A percentile compares a stretch with the other conserved stretches of the same genome.
Conservation (phyloP, 1,140 invertebrate genomes). For the Heliothis subflexa region DNA sequence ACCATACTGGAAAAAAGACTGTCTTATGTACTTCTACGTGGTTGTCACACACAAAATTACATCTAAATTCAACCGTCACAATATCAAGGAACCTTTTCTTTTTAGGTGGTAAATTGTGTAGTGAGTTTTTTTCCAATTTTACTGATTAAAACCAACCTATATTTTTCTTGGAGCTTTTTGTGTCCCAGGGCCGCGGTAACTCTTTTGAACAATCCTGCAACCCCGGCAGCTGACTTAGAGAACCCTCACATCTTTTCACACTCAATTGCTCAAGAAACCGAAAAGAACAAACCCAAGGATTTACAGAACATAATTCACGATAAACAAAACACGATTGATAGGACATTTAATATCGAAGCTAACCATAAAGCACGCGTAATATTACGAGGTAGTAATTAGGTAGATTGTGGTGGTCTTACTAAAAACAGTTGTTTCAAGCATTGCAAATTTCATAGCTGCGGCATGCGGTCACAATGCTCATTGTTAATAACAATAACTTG, state of each 20-base stretch:
- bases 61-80: too few relatives aligned
- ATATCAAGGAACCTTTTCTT: too few relatives aligned
- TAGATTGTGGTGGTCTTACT: slow-evolving; percentile 31
- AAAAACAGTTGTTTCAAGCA: slow-evolving; percentile 53
- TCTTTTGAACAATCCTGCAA: too few relatives aligned
- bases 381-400: slow-evolving; percentile 14
- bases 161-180: too few relatives aligned
- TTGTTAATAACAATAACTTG: slow-evolving; percentile 56
- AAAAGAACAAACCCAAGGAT: slow-evolving; percentile 14
- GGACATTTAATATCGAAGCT: background rate
- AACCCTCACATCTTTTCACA: background rate
- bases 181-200: too few relatives aligned
- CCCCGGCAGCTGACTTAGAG: too few relatives aligned
- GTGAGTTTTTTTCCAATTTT: too few relatives aligned
- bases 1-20: background rate
- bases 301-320: background rate
- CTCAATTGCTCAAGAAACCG: background rate
- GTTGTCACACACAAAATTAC: too few relatives aligned
- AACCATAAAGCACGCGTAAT: slow-evolving; percentile 37
- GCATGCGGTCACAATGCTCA: slow-evolving; percentile 51
- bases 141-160: too few relatives aligned
- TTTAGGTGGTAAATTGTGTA: too few relatives aligned
- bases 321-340: slow-evolving; percentile 1
- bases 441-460: slow-evolving; percentile 49
- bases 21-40: too few relatives aligned